Conservation (phyloP, 2,113 vertebrate genomes). For the Dasypus novemcinctus region DNA sequence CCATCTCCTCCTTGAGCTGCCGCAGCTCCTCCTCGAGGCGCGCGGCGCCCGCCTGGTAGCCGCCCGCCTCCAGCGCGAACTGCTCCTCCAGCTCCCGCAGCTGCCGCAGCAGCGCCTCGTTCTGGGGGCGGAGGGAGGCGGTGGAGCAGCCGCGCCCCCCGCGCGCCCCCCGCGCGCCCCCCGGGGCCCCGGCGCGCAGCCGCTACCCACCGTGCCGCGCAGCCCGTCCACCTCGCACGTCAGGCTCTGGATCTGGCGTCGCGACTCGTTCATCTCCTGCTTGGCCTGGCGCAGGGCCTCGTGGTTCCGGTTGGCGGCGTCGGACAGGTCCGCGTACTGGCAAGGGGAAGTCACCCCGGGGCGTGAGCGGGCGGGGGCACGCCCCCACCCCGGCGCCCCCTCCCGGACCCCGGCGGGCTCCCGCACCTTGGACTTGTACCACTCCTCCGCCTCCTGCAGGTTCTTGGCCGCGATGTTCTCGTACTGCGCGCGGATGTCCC, state of each 20-base stretch:
- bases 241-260: conserved; percentile 94
- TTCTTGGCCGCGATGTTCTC: conserved; percentile 95
- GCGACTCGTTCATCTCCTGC: conserved; percentile 94
- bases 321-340: conserved; percentile 94
- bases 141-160: not conserved
- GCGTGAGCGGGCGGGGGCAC: not conserved
- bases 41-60: conserved; percentile 89
- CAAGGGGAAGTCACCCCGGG: fast-evolving
- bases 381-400: fast-evolving
- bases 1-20: conserved; percentile 97
- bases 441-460: conserved; percentile 95
- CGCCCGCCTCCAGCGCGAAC: conserved; percentile 88
- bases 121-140: conserved; percentile 78
- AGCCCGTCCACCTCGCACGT: conserved; percentile 93
- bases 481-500: conserved; percentile 95
- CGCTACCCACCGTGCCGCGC: conserved; percentile 90
- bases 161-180: too few species aligned
- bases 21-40: conserved; percentile 93
- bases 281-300: conserved; percentile 93
- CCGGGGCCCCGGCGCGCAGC: not conserved
- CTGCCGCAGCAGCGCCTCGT: conserved; percentile 93
- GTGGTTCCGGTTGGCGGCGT: conserved; percentile 93
- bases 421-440: conserved; percentile 96
- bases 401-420: fast-evolving
- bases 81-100: conserved; percentile 95